phyloP scores from a whole-genome alignment of 2,113 vertebrate species.

The Plecturocebus donacophilus region DNA sequence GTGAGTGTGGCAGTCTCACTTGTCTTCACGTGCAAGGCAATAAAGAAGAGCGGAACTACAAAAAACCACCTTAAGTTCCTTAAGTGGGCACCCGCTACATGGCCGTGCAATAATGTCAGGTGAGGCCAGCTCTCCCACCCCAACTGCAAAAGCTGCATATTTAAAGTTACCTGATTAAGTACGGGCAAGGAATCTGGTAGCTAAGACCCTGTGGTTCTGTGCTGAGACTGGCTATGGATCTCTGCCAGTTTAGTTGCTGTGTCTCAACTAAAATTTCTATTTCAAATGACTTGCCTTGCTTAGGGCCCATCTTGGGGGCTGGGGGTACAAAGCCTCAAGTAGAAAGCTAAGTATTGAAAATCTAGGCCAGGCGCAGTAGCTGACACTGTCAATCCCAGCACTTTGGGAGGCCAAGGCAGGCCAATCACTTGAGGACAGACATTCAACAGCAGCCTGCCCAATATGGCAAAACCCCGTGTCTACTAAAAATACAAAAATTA shows the following conservation, averaged over 20 bases:
- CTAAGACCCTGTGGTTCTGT: neutral
- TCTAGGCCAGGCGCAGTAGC: no score
- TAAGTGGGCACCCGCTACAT: neutral
- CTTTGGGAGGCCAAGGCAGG: no score
- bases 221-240: neutral
- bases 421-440: no score
- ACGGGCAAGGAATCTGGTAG: neutral
- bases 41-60: neutral
- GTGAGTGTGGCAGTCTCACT: neutral
- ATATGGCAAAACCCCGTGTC: no score
- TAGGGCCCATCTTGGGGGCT: neutral
- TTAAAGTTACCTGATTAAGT: neutral
- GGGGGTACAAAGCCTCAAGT: neutral
- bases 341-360: neutral
- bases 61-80: neutral
- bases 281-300: neutral
- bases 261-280: neutral
- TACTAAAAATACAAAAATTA: no score
- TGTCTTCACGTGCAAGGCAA: neutral
- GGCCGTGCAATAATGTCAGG: neutral
- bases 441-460: no score
- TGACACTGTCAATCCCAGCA: no score
- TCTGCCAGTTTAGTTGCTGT: neutral
- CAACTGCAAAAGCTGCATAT: neutral
- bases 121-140: neutral